Base-by-base conservation (phyloP, 2,888 invertebrate species). In the Cheiracanthium punctorium region DNA sequence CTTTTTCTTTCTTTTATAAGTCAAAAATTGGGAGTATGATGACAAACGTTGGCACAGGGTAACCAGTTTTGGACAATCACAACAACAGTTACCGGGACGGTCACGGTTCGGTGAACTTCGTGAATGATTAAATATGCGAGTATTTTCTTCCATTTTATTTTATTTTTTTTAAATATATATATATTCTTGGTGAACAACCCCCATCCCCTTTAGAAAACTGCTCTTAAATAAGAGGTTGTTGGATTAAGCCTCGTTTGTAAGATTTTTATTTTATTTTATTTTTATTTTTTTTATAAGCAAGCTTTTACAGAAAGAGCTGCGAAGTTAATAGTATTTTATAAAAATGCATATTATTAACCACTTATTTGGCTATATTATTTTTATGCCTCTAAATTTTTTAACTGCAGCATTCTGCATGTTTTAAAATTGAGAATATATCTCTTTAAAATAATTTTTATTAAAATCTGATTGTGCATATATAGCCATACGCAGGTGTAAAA, bases 41-140 rank as follows among this genome's bases (percentile, higher is more conserved):
- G 74, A 84, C 79, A 84, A 84, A 79, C 48, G 73, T 32, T 69
- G 65, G 77, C 76, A 76, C 71, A 48, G 33, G 71, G 41, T 70
- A 64, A 52, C 32, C 30, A 37, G 69, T n/a, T 28, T 20, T 41
- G 37, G 73, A 79, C 73, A 84, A 84, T 84, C 12, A 73, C 58
- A 73, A 77, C 64, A 48, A 75, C 72, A 48, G 67, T 65, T 77
- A 33, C 48, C 72, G 41, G 17, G 71, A 29, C 37, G 28, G 71
- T 72, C 84, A 84, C 67, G 84, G 79, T 84, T 65, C 58, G 79
- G 29, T 79, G 73, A 65, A 24, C 74, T 20, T 77, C 69, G 52
- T 74, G 84, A 77, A 81, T 74, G 79, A 65, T 79, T 84, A 79
- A 84, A 79, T 52, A 74, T 74, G 84, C 58, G n/a, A 52, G 32